Base-by-base conservation (phyloP, 2,888 invertebrate species). In the Trissolcus japonicus region DNA sequence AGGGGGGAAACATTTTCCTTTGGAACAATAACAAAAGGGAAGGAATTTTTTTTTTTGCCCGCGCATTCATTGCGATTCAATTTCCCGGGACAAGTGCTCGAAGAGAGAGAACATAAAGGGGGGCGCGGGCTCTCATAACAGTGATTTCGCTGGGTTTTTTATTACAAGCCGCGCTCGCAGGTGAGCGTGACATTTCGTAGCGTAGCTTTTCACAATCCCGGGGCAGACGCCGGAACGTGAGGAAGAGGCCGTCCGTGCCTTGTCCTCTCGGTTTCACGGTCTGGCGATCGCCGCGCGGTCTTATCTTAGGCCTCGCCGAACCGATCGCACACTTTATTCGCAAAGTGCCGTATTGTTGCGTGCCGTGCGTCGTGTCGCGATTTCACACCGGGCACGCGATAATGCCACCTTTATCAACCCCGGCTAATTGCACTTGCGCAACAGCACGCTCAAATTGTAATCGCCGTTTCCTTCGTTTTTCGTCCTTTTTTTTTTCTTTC, bases 251-350 rank as follows among this genome's bases (percentile, higher is more conserved):
- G 78, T 80, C 80, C 80, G 77, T 79, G 81, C 46, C 16, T 79
- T 77, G 80, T 82, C 83, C 82, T 85, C 85, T 85, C 81, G 79
- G 81, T 82, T 84, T 87, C 81, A 86, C 81, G 86, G 84, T 87
- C 86, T 82, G 81, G 55, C 76, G 85, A 81, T 68, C 80, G 82
- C 81, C 81, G 40, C n/a, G n/a, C n/a, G 14, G 29, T 19, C 51
- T 40, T 46, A 51, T 43, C 51, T 46, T 14, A 6, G 14, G 46
- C 14, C 46, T 11, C 46, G 46, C 0, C 46, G 46, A 46, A 6
- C 46, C n/a, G 16, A 16, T 46, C 46, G 46, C 46, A 46, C 46
- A 11, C 35, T 46, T 11, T n/a, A 14, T 46, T 46, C 16, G 14
- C 16, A 43, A 14, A n/a, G n/a, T 19, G 54, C 3, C 55, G 14